phyloP scores from a whole-genome alignment of 2,888 invertebrate species.

The Hoplodrina blanda region DNA sequence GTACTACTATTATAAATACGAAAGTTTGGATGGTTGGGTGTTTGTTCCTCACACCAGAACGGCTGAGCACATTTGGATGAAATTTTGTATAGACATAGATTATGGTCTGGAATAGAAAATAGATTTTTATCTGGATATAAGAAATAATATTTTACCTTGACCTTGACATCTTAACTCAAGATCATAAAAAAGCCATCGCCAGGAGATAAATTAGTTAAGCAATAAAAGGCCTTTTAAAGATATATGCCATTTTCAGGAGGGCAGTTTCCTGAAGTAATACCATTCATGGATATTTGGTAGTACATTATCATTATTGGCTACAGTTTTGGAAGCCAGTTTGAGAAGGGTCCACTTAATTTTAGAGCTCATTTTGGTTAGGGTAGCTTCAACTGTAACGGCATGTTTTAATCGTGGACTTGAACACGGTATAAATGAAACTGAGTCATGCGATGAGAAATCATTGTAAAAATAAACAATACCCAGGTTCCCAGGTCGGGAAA shows the following conservation, averaged over 20 bases:
- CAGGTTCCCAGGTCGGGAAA: too few relatives aligned
- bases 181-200: conserved; percentile 13
- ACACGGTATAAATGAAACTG: too few relatives aligned
- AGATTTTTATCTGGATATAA: too few relatives aligned
- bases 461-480: too few relatives aligned
- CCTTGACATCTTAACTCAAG: background rate
- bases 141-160: background rate
- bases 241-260: conserved; percentile 35
- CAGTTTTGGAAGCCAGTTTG: conserved; percentile 10
- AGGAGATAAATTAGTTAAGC: conserved; percentile 19
- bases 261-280: conserved; percentile 13
- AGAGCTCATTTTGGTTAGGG: conserved; percentile 5
- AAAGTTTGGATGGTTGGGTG: too few relatives aligned
- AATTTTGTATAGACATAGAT: too few relatives aligned
- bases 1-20: too few relatives aligned
- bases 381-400: background rate
- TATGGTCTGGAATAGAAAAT: too few relatives aligned
- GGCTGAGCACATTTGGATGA: too few relatives aligned
- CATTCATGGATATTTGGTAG: conserved; percentile 20
- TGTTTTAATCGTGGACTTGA: background rate
- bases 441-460: too few relatives aligned
- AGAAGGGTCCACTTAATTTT: conserved; percentile 11
- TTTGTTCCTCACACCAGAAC: too few relatives aligned
- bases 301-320: conserved; percentile 40
- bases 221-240: conserved; percentile 46